Base-by-base conservation (phyloP, 1,140 invertebrate genomes). In the Aphidius gifuensis region DNA sequence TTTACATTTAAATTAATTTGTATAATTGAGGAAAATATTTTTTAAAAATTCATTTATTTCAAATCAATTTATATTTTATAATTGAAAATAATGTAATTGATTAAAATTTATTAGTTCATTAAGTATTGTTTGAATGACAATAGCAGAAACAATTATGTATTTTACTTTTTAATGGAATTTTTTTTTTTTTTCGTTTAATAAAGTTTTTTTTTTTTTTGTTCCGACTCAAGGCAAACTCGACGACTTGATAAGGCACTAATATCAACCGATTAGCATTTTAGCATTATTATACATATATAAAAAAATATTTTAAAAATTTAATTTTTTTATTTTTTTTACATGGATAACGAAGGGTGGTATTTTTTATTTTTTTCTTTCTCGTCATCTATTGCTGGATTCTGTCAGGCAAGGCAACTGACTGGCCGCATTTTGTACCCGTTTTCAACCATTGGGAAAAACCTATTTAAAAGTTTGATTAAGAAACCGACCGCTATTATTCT, bases 381-480 rank as follows among this genome's bases (percentile, higher is more conserved):
- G 23, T 44, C 40, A 9, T 61, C 23, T 60, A 50, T 44, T 16
- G n/a, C 16, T 54, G 23, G 42, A 51, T 55, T 38, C 40, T 42
- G 53, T 16, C 21, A 32, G 11, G 32, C 45, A 58, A 11, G 11
- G 21, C 23, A 4, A 39, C 38, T 32, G 23, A 46, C 6, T 45
- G 51, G 43, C n/a, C 40, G 61, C 32, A 54, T 58, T 45, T 43
- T 47, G 46, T 9, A 16, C 48, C 6, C 46, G n/a, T 47, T 40
- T 40, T 42, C 46, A n/a, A 53, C 48, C 48, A 9, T 71, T 68
- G 65, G 70, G 69, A 72, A 70, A 74, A 77, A 76, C 69, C 69
- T 69, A 75, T 76, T 77, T 77, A 77, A 77, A 77, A 77, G 75
- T 77, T 77, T 77, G 75, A 77, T 77, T 77, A 76, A 75, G 74